A percentile compares a stretch with the other conserved stretches of the same genome.
These are phyloP conservation scores for Harpagus bidentatus DNA, from an alignment of 2,113 vertebrate species.

Conservation along the genomic window DNA sequence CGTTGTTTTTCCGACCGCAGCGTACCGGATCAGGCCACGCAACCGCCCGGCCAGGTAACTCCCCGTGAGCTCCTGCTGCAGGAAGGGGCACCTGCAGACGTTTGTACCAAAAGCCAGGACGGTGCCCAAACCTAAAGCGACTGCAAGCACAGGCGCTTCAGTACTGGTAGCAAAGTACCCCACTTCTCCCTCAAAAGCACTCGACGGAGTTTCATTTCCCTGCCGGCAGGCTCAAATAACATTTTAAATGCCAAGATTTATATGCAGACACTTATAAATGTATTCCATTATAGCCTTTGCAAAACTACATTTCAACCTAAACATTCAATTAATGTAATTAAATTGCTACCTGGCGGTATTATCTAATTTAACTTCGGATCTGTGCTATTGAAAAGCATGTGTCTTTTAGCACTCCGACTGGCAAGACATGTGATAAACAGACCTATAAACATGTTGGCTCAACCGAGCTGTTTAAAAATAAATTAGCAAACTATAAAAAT, in stretches of 20 bases:
- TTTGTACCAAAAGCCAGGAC: rapidly evolving
- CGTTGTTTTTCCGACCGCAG: neutral
- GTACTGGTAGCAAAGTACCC: neutral
- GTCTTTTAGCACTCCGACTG: conserved; percentile 73
- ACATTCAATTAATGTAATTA: conserved; percentile 81
- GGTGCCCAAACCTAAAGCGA: rapidly evolving
- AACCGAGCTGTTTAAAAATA: conserved; percentile 82
- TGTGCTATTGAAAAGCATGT: conserved; percentile 75
- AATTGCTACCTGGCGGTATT: conserved; percentile 78
- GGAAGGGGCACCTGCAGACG: neutral
- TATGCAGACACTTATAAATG: conserved; percentile 58
- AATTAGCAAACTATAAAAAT: conserved; percentile 85
- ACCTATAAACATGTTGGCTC: conserved; percentile 78
- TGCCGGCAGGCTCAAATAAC: conserved; percentile 50
- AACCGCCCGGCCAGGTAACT: neutral
- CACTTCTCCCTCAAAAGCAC: conserved; percentile 4
- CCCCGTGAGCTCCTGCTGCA: rapidly evolving
- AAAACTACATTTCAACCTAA: conserved; percentile 72
- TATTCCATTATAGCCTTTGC: conserved; percentile 66
- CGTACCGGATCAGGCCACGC: neutral
- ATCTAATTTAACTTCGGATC: conserved; percentile 75
- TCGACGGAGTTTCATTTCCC: conserved; percentile 10
- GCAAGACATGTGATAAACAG: conserved; percentile 74
- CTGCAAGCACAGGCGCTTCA: neutral
- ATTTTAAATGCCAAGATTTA: conserved; percentile 62